These are phyloP conservation scores for Rattus rattus DNA, from an alignment of 2,113 vertebrate species.

Conservation along the genomic window DNA sequence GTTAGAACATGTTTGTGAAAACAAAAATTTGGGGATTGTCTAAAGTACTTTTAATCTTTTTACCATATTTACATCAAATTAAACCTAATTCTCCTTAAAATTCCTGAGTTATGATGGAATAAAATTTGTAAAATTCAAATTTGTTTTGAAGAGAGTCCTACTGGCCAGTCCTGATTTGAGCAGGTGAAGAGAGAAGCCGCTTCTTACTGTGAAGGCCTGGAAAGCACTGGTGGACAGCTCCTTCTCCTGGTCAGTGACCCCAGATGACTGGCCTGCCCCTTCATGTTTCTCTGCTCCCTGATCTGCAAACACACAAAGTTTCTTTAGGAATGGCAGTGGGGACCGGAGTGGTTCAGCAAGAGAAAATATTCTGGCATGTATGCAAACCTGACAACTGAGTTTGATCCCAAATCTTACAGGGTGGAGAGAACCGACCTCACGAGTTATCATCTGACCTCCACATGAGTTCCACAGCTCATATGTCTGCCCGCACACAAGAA, in stretches of 20 bases:
- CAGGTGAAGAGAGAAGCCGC: background rate
- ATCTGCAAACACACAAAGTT: slow-evolving; percentile 86
- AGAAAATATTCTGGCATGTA: background rate
- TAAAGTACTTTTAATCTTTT: slow-evolving; percentile 36
- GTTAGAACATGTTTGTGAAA: slow-evolving; percentile 57
- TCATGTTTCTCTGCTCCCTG: slow-evolving; percentile 93
- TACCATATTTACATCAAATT: background rate
- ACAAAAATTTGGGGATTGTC: slow-evolving; percentile 10
- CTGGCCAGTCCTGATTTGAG: background rate
- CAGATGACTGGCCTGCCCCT: slow-evolving; percentile 87
- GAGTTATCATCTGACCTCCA: background rate
- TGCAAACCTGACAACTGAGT: background rate
- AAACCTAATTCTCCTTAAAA: slow-evolving; percentile 34
- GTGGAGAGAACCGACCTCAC: background rate
- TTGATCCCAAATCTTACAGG: background rate
- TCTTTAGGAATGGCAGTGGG: slow-evolving; percentile 55
- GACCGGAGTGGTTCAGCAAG: background rate
- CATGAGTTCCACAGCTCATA: background rate
- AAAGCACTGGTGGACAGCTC: slow-evolving; percentile 92
- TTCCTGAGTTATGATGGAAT: background rate
- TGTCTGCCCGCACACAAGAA: background rate
- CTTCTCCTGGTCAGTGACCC: slow-evolving; percentile 94
- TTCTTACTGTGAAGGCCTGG: slow-evolving; percentile 93
- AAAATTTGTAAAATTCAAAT: slow-evolving; percentile 1
- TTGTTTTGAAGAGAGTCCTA: background rate